Percentiles rank a stretch among this genome's conserved stretches.
These are phyloP conservation scores for Acanthurus tractus DNA, from an alignment of 2,797 vertebrate species.

Conservation along the genomic window DNA sequence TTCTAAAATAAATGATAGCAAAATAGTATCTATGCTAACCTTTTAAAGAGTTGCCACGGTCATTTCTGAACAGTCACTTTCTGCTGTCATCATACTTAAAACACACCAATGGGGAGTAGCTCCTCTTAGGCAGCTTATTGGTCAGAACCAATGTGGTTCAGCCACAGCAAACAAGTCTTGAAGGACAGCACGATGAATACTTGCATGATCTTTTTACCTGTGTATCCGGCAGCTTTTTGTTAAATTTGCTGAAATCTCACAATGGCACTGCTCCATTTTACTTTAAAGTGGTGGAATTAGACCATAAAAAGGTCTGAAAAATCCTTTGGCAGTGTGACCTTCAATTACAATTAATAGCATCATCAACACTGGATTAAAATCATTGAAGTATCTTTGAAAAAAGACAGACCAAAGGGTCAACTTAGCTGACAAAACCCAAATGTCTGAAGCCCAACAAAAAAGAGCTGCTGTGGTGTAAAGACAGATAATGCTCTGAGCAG, in stretches of 20 bases:
- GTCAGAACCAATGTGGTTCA: too few relatives aligned
- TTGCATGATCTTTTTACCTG: too few relatives aligned
- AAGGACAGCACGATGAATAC: too few relatives aligned
- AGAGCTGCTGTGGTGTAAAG: constrained; percentile 66
- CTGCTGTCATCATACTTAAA: too few relatives aligned
- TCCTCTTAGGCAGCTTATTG: too few relatives aligned
- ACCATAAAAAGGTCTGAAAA: not conserved
- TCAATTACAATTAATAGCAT: not conserved
- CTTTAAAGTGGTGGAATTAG: not conserved
- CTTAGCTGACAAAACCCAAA: constrained; percentile 43
- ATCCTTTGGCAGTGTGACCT: not conserved
- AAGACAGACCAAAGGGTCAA: constrained; percentile 27
- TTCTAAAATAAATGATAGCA: too few relatives aligned
- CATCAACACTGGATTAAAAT: constrained; percentile 18
- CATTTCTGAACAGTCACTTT: too few relatives aligned
- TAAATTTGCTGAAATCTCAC: not conserved
- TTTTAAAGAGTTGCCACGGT: too few relatives aligned
- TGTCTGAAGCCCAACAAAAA: constrained; percentile 61
- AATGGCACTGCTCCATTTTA: not conserved
- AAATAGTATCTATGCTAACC: too few relatives aligned
- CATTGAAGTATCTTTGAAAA: constrained; percentile 18
- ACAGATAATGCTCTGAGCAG: constrained; percentile 54
- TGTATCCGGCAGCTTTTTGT: too few relatives aligned
- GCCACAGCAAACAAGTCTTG: too few relatives aligned
- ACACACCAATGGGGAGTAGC: too few relatives aligned